These are phyloP conservation scores for Hiodon tergisus DNA, from an alignment of 2,113 vertebrate species.

Conservation along the genomic window DNA sequence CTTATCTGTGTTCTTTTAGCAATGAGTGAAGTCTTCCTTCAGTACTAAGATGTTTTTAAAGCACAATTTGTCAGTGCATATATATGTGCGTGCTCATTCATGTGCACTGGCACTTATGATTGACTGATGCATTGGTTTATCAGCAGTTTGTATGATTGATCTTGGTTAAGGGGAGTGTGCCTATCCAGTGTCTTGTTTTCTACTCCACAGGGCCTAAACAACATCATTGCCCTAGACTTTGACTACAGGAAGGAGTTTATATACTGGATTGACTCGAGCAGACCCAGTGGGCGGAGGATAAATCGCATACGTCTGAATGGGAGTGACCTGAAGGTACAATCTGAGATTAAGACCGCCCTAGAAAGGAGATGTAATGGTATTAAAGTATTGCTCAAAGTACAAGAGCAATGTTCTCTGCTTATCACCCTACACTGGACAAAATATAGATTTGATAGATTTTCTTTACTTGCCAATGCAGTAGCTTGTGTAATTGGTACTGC, in stretches of 20 bases:
- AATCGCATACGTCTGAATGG: constrained; percentile 80
- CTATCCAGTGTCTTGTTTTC: background rate
- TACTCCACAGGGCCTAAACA: constrained; percentile 74
- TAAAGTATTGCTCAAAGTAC: background rate
- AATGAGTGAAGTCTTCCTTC: no score
- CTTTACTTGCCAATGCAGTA: background rate
- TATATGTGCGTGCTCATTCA: no score
- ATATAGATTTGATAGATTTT: background rate
- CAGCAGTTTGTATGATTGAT: no score
- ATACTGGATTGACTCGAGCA: constrained; percentile 85
- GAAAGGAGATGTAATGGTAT: background rate
- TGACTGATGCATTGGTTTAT: no score
- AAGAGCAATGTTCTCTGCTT: background rate
- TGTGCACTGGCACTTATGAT: no score
- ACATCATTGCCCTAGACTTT: constrained; percentile 79
- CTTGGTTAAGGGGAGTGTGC: background rate
- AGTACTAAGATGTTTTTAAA: no score
- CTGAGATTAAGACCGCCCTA: background rate
- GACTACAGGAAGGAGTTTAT: constrained; percentile 82
- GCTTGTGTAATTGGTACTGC: background rate
- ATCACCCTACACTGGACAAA: background rate
- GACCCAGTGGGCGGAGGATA: constrained; percentile 78
- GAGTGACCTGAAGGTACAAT: constrained; percentile 73
- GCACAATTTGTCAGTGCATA: no score
- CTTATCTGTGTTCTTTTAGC: no score